Conservation (phyloP, 2,888 invertebrate species). For the Leuctra nigra region DNA sequence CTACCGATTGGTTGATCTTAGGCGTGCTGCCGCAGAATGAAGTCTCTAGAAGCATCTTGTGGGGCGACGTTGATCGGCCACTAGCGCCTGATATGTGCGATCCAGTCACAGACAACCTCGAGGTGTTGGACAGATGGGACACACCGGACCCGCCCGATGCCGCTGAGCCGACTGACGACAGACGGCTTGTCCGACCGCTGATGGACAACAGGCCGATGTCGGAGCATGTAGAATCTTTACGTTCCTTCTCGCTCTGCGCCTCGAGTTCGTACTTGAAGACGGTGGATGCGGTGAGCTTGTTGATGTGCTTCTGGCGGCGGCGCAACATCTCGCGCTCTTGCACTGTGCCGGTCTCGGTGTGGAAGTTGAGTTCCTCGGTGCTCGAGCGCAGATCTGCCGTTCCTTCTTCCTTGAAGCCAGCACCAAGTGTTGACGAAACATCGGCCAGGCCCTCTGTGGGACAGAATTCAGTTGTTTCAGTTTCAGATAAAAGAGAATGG, state of each 20-base stretch:
- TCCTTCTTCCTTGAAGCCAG: constrained; percentile 54
- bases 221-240: constrained; percentile 38
- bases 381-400: constrained; percentile 79
- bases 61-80: constrained; percentile 63
- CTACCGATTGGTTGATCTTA: constrained; percentile 36
- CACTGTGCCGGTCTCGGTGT: constrained; percentile 52
- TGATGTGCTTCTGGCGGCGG: constrained; percentile 15
- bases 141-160: constrained; percentile 34
- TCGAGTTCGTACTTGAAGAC: constrained; percentile 41
- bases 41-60: constrained; percentile 82
- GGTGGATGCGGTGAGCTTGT: constrained; percentile 33
- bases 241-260: constrained; percentile 38
- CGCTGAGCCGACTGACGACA: constrained; percentile 65
- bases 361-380: constrained; percentile 78
- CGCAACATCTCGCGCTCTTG: constrained; percentile 32
- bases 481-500: too few relatives aligned
- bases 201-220: constrained; percentile 68
- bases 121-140: constrained; percentile 32
- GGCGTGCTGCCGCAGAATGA: constrained; percentile 86
- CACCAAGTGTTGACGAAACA: constrained; percentile 21
- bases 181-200: constrained; percentile 72
- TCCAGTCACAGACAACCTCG: constrained; percentile 44
- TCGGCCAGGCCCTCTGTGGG: constrained; percentile 14
- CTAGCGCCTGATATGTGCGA: constrained; percentile 22
- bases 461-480: too few relatives aligned